phyloP scores from a whole-genome alignment of 1,140 invertebrate genomes.

The Nixonia krombeini region DNA sequence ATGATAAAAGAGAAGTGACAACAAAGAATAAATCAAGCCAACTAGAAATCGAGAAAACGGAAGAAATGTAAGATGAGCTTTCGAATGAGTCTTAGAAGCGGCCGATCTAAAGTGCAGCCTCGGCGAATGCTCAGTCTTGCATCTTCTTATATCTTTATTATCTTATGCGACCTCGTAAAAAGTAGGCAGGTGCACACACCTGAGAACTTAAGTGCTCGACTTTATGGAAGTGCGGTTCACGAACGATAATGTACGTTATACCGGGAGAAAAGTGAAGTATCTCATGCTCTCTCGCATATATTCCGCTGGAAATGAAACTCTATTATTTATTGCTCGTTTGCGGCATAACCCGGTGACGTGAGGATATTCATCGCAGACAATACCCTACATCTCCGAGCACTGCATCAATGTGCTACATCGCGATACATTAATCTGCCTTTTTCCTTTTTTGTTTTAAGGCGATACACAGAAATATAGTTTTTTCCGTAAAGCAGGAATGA shows the following conservation, averaged over 20 bases:
- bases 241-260: constrained; percentile 15
- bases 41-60: neutral
- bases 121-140: no score
- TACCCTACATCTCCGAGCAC: neutral
- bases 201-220: constrained; percentile 36
- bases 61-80: constrained; percentile 3
- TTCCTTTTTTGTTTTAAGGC: no score
- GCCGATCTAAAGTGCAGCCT: no score
- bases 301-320: constrained; percentile 10
- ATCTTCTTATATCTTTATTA: constrained; percentile 25
- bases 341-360: constrained; percentile 8
- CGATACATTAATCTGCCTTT: constrained; percentile 7
- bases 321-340: constrained; percentile 18
- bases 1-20: neutral
- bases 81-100: neutral
- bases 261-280: constrained; percentile 5
- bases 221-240: constrained; percentile 24
- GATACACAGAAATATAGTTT: no score
- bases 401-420: constrained; percentile 7
- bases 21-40: neutral
- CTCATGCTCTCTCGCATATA: constrained; percentile 6
- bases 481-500: no score
- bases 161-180: constrained; percentile 33
- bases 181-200: constrained; percentile 35
- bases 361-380: constrained; percentile 7